Percentiles rank a stretch among this genome's conserved stretches.
Evolutionary conservation across 23 tunicate species (phyloP).

Genomic region (Diplosoma virens): DNA sequence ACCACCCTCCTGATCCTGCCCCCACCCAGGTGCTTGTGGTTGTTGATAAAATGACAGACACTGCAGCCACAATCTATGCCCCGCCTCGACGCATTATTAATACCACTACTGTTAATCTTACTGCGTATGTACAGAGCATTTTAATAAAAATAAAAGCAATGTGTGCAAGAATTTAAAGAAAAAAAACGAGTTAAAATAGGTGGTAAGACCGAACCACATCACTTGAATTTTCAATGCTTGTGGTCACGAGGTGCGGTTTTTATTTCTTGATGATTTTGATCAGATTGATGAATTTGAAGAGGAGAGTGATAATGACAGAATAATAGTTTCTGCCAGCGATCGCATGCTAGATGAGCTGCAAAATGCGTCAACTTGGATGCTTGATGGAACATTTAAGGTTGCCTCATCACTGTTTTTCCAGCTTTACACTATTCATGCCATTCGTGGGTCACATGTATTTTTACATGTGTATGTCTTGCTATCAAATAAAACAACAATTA

Average conservation of each 20-base stretch:
- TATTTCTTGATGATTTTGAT: background rate
- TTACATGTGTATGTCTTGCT: background rate
- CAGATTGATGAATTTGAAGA: background rate
- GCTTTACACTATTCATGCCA: background rate
- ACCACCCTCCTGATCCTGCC: background rate
- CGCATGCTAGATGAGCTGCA: background rate
- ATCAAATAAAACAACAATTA: background rate
- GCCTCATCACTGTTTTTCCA: background rate
- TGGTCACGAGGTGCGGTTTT: background rate
- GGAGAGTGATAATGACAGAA: background rate
- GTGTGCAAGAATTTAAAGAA: background rate
- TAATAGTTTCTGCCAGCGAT: background rate
- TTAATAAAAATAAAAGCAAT: background rate
- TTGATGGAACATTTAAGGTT: background rate
- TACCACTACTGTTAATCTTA: background rate
- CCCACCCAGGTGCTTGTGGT: background rate
- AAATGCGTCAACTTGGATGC: background rate
- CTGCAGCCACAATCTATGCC: background rate
- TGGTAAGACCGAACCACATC: background rate
- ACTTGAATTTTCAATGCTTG: background rate
- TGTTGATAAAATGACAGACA: background rate
- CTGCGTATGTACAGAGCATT: background rate
- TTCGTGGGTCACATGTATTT: background rate
- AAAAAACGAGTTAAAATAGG: background rate
- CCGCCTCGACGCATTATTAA: background rate